phyloP scores from a whole-genome alignment of 92 coral and sea anemone species.

The Siderastrea radians region DNA sequence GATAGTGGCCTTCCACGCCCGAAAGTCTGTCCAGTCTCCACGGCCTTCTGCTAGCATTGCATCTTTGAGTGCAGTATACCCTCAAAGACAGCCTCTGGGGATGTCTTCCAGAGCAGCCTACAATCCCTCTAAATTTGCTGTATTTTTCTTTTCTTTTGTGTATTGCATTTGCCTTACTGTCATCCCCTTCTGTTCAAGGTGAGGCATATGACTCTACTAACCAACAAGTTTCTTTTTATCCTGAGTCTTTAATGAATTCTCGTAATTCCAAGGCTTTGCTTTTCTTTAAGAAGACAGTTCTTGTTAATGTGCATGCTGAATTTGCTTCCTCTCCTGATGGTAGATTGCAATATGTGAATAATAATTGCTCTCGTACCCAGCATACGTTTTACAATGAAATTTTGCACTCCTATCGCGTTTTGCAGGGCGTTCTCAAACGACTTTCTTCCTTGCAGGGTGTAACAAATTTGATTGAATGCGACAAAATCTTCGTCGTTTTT shows the following conservation, averaged over 20 bases:
- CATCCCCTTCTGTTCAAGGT: too few species aligned
- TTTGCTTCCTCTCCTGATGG: neutral
- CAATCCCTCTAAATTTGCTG: neutral
- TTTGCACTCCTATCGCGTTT: neutral
- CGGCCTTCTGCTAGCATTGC: too few species aligned
- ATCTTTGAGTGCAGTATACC: too few species aligned
- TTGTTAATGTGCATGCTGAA: neutral
- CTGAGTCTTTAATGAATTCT: neutral
- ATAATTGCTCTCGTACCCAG: neutral
- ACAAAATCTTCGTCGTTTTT: conserved; percentile 42
- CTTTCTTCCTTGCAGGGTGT: neutral
- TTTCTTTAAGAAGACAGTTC: neutral
- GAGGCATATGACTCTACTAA: neutral
- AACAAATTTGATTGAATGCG: conserved; percentile 18
- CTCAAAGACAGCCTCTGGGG: too few species aligned
- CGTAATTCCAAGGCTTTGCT: neutral
- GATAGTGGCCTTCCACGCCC: neutral
- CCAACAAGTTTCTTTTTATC: neutral
- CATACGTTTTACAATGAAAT: neutral
- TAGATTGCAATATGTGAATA: neutral
- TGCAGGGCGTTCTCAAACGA: neutral
- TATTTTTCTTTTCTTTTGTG: neutral
- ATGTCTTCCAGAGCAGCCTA: too few species aligned
- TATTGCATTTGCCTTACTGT: neutral
- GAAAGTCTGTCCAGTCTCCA: too few species aligned